These are phyloP conservation scores for Peromyscus attwateri DNA, from an alignment of 2,797 vertebrate genomes.

Conservation along the genomic window DNA sequence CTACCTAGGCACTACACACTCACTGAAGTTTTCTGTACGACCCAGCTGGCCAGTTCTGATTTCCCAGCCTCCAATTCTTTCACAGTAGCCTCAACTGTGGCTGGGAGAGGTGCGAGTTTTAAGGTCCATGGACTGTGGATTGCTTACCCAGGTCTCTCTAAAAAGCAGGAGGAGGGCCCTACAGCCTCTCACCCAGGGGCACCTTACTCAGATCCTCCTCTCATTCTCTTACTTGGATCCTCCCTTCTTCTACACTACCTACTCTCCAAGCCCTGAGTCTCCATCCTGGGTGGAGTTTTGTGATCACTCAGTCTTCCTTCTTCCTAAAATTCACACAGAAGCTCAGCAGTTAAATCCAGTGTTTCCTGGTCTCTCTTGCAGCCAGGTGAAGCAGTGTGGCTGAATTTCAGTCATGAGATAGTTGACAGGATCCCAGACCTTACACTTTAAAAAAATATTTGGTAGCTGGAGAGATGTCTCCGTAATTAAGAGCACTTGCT, in stretches of 20 bases:
- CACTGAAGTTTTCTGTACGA: background rate
- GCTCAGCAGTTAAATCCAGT: background rate
- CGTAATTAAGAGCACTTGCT: background rate
- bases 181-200: background rate
- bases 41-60: background rate
- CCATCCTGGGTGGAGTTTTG: background rate
- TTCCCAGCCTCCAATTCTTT: background rate
- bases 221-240: background rate
- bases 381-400: background rate
- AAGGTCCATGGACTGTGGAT: background rate
- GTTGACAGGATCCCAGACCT: background rate
- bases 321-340: background rate
- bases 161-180: background rate
- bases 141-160: background rate
- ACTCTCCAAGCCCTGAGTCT: background rate
- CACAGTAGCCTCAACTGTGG: background rate
- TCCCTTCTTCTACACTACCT: too few relatives aligned
- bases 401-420: background rate
- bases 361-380: background rate
- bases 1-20: background rate
- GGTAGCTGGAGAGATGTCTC: background rate
- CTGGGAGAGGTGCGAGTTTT: background rate
- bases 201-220: too few relatives aligned
- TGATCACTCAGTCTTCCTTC: background rate
- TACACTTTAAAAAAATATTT: background rate